Conservation (phyloP, 2,113 vertebrate genomes). For the Mustelus asterias region DNA sequence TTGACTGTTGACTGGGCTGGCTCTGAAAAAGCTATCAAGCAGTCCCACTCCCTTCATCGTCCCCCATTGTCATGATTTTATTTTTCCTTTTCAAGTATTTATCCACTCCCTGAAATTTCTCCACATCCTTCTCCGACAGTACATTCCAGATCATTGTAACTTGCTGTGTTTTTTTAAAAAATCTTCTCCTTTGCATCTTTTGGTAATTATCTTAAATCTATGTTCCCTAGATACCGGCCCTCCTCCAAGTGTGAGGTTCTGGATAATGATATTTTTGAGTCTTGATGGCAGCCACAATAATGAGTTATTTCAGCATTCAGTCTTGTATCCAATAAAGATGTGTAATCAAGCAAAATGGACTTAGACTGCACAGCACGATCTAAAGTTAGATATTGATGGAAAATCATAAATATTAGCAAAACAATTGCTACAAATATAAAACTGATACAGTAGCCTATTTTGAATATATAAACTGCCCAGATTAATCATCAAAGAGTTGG, state of each 20-base stretch:
- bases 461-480: background rate
- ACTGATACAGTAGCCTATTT: background rate
- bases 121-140: background rate
- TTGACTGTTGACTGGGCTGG: background rate
- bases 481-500: background rate
- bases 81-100: no score
- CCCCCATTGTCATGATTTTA: no score
- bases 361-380: background rate
- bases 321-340: background rate
- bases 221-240: background rate
- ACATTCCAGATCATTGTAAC: background rate
- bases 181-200: background rate
- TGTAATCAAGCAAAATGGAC: background rate
- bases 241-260: background rate
- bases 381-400: background rate
- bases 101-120: no score
- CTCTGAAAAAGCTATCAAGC: no score
- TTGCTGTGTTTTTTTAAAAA: background rate
- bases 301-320: background rate
- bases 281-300: background rate
- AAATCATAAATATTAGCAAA: background rate
- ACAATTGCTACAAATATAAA: background rate
- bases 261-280: background rate
- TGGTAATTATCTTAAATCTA: no score
- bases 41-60: no score